Conservation (phyloP, 2,888 invertebrate genomes). For the Sminthurinus aureus region DNA sequence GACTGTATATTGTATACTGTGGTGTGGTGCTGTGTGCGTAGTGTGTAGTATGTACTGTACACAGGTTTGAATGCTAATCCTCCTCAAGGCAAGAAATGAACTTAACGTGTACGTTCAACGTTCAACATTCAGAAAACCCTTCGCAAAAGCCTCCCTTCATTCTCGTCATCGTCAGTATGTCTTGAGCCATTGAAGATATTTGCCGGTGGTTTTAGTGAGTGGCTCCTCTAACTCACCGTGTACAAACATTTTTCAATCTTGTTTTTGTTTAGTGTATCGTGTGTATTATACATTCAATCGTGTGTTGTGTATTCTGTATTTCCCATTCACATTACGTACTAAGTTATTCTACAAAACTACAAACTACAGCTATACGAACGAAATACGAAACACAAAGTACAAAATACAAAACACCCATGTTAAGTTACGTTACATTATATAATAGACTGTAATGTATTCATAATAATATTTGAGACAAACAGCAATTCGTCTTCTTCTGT, state of each 20-base stretch:
- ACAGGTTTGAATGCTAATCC: constrained; percentile 33
- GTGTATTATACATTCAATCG: background rate
- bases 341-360: background rate
- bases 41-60: background rate
- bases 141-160: constrained; percentile 41
- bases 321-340: no score
- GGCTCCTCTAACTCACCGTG: constrained; percentile 13
- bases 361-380: background rate
- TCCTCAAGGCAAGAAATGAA: constrained; percentile 44
- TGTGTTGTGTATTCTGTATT: background rate
- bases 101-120: constrained; percentile 36
- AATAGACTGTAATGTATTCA: no score
- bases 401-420: no score
- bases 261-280: background rate
- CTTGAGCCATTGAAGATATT: constrained; percentile 26
- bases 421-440: no score
- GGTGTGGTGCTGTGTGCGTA: background rate
- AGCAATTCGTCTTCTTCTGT: no score
- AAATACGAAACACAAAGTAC: no score
- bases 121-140: constrained; percentile 47
- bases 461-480: no score
- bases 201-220: constrained; percentile 27
- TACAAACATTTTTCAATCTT: no score
- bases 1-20: no score
- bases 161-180: constrained; percentile 21